Evolutionary conservation across 2,113 vertebrate genomes (phyloP), one percentile per base, ranked within the genome.

Genomic region (Burhinus oedicnemus): DNA sequence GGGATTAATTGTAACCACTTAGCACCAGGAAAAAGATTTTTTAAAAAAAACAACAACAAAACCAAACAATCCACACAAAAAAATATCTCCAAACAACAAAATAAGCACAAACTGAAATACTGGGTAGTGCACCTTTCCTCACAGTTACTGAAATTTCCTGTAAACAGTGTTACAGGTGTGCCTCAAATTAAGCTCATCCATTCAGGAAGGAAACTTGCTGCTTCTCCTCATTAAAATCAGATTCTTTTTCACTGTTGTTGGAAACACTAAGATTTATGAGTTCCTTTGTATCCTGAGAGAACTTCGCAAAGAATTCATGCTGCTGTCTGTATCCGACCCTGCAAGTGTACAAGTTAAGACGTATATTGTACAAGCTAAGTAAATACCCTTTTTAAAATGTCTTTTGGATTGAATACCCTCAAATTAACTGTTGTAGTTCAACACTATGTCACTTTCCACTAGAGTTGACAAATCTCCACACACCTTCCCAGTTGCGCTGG

Each of bases 191-290:
- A 72, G 12, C 20, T 76, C 5, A 10, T 60, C 19, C 16, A 23
- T 52, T 79, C 74, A 89, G 86, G 89, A 97, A 95, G 83, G 89
- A 84, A 95, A 26, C 27, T 58, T 79, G 22, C 29, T 79, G 12
- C 15, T 96, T 69, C 27, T 87, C 6, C 44, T 88, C 30, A 8
- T 62, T 80, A 77, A 83, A 83, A 83, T 70, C 42, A 66, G n/a
- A 29, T 25, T 69, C 7, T 57, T 90, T 79, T 88, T 70, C 7
- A 2, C 8, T 93, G 18, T 76, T 57, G 22, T 23, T 62, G 32
- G 19, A 76, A 79, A 22, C 4, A 1, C 36, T 65, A 71, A 87
- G 49, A 78, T 78, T 89, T 51, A 61, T 40, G 30, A 76, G 7
- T 82, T 95, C 65, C 70, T 82, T 27, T 40, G n/a, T 49, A 40